Evolutionary conservation across 2,113 vertebrate genomes (phyloP), one percentile per base, ranked within the genome.

Genomic region (Thamnophis sirtalis): DNA sequence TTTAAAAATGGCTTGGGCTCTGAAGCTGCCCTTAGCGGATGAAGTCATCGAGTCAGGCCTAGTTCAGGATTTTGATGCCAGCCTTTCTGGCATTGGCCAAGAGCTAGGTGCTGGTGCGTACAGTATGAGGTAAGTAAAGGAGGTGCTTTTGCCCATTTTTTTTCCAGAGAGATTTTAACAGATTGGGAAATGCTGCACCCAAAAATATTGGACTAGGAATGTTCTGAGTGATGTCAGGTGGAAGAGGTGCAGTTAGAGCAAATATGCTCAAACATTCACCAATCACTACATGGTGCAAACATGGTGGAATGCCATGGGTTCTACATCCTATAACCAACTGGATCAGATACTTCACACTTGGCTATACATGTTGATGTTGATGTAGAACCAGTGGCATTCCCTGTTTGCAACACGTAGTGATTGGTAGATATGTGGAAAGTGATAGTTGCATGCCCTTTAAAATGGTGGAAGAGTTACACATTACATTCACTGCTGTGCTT

Each of bases 31-130:
- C 3, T 98, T 99, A 94, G 98, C 99, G 0, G 99, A 99, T 49
- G 99, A 99, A 95, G 99, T 99, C 97, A 99, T 99, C 50, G 99
- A 99, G 96, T 99, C 99, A 0, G 99, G 99, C 93, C 97, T 99
- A 97, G 99, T 98, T 94, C 99, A 99, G 97, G 99, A 99, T 96
- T 99, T 99, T 26, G 99, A 99, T 96, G 98, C 99, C 95, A 99
- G 99, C 95, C 98, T 99, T 6, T 99, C 99, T 4, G 99, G 99
- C 48, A 99, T 99, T 89, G 99, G 99, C 19, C 99, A 99, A 96
- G 99, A 99, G 95, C 98, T 99, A 51, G 99, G 99, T 28, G 99
- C 99, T 0, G 99, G 99, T 86, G 99, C 99, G 24, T 99, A 99
- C 96, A 99, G 99, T 96, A 99, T 99, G 99, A 99, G 99, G 99